Evolutionary conservation across 2,113 vertebrate genomes (phyloP).

Genomic region (Vidua chalybeata): DNA sequence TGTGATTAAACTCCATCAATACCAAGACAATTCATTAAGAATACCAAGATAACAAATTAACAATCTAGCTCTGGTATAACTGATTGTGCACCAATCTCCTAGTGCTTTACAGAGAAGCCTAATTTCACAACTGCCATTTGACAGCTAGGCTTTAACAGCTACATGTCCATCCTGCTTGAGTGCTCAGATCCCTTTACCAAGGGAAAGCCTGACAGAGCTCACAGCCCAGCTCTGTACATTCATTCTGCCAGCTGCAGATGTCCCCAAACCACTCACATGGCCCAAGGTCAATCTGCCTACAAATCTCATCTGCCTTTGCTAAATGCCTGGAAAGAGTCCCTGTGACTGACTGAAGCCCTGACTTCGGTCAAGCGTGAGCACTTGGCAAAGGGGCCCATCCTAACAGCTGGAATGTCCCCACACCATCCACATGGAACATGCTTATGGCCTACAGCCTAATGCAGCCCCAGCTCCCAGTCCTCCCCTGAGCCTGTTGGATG

Average conservation of each 20-base stretch:
- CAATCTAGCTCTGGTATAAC: background rate
- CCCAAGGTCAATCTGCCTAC: background rate
- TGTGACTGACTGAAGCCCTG: accelerated
- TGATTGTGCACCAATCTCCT: background rate
- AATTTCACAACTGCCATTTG: background rate
- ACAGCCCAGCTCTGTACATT: background rate
- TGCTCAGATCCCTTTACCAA: background rate
- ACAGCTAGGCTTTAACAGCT: background rate
- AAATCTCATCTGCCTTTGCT: background rate
- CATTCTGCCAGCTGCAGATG: background rate
- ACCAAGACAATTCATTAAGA: background rate
- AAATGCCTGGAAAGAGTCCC: background rate
- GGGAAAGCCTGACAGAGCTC: background rate
- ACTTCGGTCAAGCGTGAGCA: background rate
- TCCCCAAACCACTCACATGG: background rate
- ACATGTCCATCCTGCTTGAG: background rate
- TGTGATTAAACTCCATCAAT: background rate
- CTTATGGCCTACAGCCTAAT: accelerated
- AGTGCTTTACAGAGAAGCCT: background rate
- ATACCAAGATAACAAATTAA: background rate
- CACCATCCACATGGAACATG: background rate
- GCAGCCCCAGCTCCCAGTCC: background rate
- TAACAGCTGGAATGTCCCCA: background rate
- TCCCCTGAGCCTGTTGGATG: accelerated
- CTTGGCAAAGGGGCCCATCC: background rate